phyloP scores from a whole-genome alignment of 1,140 invertebrate genomes.

The Euschistus heros region DNA sequence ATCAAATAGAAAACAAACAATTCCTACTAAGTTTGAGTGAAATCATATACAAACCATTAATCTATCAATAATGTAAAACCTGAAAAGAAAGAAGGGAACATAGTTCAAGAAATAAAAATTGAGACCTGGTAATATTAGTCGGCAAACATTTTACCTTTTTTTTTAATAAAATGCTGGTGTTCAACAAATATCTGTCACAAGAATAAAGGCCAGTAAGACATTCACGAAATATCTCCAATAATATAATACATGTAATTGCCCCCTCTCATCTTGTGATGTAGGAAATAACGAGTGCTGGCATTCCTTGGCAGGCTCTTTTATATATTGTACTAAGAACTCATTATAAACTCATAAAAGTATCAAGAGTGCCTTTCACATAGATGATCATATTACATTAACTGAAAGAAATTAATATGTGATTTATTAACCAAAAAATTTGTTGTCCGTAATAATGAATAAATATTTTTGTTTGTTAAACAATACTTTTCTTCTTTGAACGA shows the following conservation, averaged over 20 bases:
- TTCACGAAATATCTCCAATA: slow-evolving; percentile 7
- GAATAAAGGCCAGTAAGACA: slow-evolving; percentile 1
- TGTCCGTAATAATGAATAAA: not conserved
- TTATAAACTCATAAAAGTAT: slow-evolving; percentile 8
- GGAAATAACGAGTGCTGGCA: not conserved
- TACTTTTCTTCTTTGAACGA: too few relatives aligned
- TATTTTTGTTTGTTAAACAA: too few relatives aligned
- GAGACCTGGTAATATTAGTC: slow-evolving; percentile 1
- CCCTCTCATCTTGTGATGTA: slow-evolving; percentile 8
- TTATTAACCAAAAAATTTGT: slow-evolving; percentile 4
- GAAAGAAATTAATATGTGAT: slow-evolving; percentile 15
- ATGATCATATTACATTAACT: not conserved
- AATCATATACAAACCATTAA: too few relatives aligned
- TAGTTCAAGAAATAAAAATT: not conserved
- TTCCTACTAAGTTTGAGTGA: too few relatives aligned
- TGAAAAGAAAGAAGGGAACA: too few relatives aligned
- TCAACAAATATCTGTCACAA: slow-evolving; percentile 2
- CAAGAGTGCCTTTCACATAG: slow-evolving; percentile 7
- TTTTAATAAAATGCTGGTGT: not conserved
- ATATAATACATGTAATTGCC: not conserved
- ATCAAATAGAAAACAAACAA: too few relatives aligned
- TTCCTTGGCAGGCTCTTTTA: not conserved
- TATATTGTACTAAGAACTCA: slow-evolving; percentile 1
- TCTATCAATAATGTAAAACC: too few relatives aligned
- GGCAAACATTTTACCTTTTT: slow-evolving; percentile 13